Percentiles rank a stretch among this genome's conserved stretches.
These are phyloP conservation scores for Siphamia tubifer DNA, from an alignment of 2,113 vertebrate genomes.

Conservation along the genomic window DNA sequence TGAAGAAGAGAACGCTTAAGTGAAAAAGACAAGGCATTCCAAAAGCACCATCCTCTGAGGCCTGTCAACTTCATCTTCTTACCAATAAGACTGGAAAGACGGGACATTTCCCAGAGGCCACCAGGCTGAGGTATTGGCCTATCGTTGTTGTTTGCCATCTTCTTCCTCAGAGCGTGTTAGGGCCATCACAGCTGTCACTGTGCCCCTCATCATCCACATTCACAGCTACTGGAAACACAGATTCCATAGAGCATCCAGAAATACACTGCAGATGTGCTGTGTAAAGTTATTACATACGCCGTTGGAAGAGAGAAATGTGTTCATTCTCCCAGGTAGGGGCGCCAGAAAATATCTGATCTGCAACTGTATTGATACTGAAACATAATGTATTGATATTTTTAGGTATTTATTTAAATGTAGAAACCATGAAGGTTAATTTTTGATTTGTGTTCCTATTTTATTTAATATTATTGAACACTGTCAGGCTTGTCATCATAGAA, in stretches of 20 bases:
- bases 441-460: too few species aligned
- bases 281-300: too few species aligned
- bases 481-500: too few species aligned
- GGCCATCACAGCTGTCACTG: constrained; percentile 56
- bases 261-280: background rate
- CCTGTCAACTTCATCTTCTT: constrained; percentile 49
- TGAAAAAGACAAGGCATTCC: constrained; percentile 20
- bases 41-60: constrained; percentile 9
- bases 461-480: too few species aligned
- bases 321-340: too few species aligned
- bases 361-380: too few species aligned
- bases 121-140: constrained; percentile 14
- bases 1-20: background rate
- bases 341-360: too few species aligned
- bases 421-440: too few species aligned
- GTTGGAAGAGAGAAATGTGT: too few species aligned
- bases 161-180: background rate
- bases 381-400: too few species aligned
- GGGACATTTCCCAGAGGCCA: constrained; percentile 44
- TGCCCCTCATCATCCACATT: background rate
- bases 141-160: constrained; percentile 18
- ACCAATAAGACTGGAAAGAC: constrained; percentile 47
- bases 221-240: constrained; percentile 3
- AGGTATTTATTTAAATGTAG: too few species aligned
- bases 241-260: constrained; percentile 8